Evolutionary conservation across 2,113 vertebrate genomes (phyloP).

Genomic region (Heterocephalus glaber): DNA sequence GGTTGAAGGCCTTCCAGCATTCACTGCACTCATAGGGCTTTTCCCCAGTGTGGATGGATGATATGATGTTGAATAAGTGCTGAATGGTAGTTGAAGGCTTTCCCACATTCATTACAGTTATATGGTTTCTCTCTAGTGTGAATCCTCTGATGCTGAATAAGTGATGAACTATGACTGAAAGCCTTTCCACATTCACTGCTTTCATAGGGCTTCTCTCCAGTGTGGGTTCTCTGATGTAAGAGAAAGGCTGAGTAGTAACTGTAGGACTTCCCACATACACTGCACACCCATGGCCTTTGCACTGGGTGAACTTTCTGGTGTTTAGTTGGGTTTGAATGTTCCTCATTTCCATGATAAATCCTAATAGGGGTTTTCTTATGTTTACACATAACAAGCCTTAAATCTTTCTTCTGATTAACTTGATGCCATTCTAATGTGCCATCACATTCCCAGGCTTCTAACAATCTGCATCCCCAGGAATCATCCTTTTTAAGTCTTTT

Average conservation of each 20-base stretch:
- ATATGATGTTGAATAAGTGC: constrained; percentile 61
- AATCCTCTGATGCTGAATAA: constrained; percentile 1
- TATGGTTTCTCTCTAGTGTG: too few relatives aligned
- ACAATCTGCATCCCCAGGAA: background rate
- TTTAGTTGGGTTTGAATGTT: background rate
- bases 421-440: background rate
- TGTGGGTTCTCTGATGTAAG: too few relatives aligned
- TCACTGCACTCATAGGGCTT: constrained; percentile 50
- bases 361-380: background rate
- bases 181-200: constrained; percentile 59
- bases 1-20: constrained; percentile 65
- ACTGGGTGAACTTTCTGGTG: background rate
- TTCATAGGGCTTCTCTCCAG: too few relatives aligned
- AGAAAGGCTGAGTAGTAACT: constrained; percentile 56
- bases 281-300: constrained; percentile 53
- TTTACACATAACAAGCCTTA: constrained; percentile 7
- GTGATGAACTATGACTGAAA: constrained; percentile 67
- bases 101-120: constrained; percentile 60
- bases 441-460: constrained; percentile 24
- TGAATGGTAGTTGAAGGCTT: constrained; percentile 55
- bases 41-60: background rate
- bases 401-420: background rate
- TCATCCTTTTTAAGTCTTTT: constrained; percentile 31
- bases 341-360: background rate
- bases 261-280: constrained; percentile 61